A percentile compares a stretch with the other conserved stretches of the same genome.
Evolutionary conservation across 1,140 invertebrate genomes (phyloP).

Genomic region (Drosophila navojoa): DNA sequence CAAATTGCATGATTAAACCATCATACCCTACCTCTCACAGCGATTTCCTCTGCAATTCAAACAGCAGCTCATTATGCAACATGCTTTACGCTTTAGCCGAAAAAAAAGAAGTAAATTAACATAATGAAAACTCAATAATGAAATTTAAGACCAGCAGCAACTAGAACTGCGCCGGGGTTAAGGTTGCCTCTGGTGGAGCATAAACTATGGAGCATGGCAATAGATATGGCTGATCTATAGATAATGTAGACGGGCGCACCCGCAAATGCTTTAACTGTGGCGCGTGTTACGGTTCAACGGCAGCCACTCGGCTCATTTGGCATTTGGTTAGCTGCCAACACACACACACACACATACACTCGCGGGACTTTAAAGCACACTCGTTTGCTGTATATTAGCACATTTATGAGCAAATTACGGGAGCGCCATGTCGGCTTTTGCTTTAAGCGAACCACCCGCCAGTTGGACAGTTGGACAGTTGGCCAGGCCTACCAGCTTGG

Average conservation of each 20-base stretch:
- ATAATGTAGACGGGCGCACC: constrained; percentile 30
- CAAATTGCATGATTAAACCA: too few relatives aligned
- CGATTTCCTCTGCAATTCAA: too few relatives aligned
- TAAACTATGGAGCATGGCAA: not conserved
- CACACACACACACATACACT: constrained; percentile 33
- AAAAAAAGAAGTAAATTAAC: too few relatives aligned
- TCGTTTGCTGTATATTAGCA: constrained; percentile 70
- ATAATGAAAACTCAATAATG: not conserved
- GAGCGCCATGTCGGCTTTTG: constrained; percentile 56
- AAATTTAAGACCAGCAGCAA: constrained; percentile 12
- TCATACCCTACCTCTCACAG: too few relatives aligned
- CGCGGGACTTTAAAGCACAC: constrained; percentile 41
- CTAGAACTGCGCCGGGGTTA: constrained; percentile 19
- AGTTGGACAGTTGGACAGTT: not conserved
- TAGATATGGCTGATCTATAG: not conserved
- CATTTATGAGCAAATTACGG: constrained; percentile 79
- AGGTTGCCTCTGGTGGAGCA: constrained; percentile 19
- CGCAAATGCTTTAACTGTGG: constrained; percentile 31
- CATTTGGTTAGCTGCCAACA: constrained; percentile 31
- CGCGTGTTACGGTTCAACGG: constrained; percentile 44
- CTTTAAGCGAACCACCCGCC: constrained; percentile 35
- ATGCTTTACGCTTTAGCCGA: too few relatives aligned
- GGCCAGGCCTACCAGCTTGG: constrained; percentile 34
- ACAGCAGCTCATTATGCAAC: too few relatives aligned
- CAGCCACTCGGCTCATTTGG: constrained; percentile 24